Evolutionary conservation across 2,113 vertebrate genomes (phyloP).

Genomic region (Zosterops japonicus): DNA sequence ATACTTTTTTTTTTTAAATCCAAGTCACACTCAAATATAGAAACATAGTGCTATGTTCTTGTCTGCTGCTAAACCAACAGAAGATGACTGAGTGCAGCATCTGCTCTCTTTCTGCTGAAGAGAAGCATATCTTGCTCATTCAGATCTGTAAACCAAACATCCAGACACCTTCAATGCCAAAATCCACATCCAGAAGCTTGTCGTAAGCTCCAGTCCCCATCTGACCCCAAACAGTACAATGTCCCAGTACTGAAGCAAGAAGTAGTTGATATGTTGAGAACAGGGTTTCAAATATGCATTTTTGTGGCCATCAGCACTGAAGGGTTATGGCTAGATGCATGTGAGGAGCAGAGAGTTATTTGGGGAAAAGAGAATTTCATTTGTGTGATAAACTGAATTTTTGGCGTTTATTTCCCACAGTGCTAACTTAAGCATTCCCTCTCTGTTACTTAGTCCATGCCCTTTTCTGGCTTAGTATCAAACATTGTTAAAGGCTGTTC

Average conservation of each 20-base stretch:
- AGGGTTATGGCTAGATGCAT: neutral
- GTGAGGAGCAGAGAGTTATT: neutral
- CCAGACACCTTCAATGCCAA: neutral
- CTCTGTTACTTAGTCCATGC: neutral
- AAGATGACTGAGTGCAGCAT: neutral
- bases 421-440: constrained; percentile 10
- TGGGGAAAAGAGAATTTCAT: neutral
- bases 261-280: neutral
- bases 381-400: neutral
- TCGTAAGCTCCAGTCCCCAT: neutral
- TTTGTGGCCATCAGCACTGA: neutral
- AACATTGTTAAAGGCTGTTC: constrained; percentile 45
- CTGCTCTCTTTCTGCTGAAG: neutral
- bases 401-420: constrained; percentile 27
- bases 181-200: neutral
- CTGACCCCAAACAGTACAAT: neutral
- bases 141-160: neutral
- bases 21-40: neutral
- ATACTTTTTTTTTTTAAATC: neutral
- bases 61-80: neutral
- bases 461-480: constrained; percentile 51
- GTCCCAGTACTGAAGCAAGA: neutral
- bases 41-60: neutral
- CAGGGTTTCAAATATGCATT: neutral
- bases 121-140: neutral